A percentile compares a stretch with the other conserved stretches of the same genome.
Evolutionary conservation across 2,888 invertebrate species (phyloP).

Genomic region (Microdon myrmicae): DNA sequence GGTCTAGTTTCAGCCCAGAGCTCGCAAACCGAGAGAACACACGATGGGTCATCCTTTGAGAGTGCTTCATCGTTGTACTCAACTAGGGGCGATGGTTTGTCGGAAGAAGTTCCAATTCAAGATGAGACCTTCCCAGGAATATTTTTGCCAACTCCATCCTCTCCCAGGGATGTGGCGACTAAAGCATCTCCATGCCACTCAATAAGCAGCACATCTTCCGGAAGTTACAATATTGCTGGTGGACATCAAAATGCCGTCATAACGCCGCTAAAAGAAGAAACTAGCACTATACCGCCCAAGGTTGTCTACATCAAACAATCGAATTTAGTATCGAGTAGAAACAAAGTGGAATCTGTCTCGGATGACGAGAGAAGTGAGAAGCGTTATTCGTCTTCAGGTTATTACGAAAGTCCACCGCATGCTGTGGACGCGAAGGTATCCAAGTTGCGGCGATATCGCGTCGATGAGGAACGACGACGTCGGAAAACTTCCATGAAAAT

Average conservation of each 20-base stretch:
- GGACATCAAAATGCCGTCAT: conserved; percentile 55
- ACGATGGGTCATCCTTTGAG: conserved; percentile 87
- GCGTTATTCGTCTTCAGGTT: conserved; percentile 79
- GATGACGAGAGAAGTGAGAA: conserved; percentile 76
- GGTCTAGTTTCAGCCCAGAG: conserved; percentile 64
- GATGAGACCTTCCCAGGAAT: conserved; percentile 51
- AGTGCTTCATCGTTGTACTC: conserved; percentile 86
- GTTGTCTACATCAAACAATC: conserved; percentile 22
- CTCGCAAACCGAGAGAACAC: conserved; percentile 70
- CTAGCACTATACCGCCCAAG: conserved; percentile 30
- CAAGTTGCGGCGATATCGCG: conserved; percentile 68
- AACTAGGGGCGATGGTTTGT: conserved; percentile 75
- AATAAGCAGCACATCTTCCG: conserved; percentile 71
- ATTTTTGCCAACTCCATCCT: conserved; percentile 34
- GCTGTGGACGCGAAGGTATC: conserved; percentile 69
- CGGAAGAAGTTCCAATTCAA: conserved; percentile 74
- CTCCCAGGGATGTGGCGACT: conserved; percentile 52
- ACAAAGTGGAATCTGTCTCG: conserved; percentile 72
- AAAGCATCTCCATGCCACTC: conserved; percentile 69
- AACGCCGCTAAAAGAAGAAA: conserved; percentile 40
- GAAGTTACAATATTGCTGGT: conserved; percentile 70
- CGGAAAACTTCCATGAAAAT: conserved; percentile 81
- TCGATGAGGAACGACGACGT: conserved; percentile 77
- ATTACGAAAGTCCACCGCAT: conserved; percentile 79
- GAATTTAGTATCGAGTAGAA: conserved; percentile 28